Percentiles rank a stretch among this genome's conserved stretches.
Evolutionary conservation across 2,797 vertebrate species (phyloP).

Genomic region (Meriones psammophilus): DNA sequence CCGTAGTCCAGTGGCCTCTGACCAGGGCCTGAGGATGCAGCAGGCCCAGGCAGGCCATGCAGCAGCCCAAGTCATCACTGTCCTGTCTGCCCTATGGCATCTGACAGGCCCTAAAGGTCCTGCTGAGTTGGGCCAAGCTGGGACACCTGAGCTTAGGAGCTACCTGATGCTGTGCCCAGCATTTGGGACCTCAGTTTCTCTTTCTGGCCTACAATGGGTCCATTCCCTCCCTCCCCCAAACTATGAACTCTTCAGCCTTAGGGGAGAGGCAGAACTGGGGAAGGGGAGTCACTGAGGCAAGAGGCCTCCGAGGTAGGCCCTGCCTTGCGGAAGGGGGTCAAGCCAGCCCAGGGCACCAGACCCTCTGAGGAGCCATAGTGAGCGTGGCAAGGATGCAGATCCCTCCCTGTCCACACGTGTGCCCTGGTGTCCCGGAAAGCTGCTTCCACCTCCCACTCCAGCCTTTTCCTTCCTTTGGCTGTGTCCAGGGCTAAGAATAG

Average conservation of each 20-base stretch:
- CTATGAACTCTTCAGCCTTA: neutral
- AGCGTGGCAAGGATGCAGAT: too few relatives aligned
- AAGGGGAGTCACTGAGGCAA: neutral
- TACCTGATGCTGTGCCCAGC: neutral
- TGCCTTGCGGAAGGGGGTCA: neutral
- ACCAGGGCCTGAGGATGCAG: neutral
- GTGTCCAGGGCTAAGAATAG: slow-evolving; percentile 68
- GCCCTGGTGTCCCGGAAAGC: neutral
- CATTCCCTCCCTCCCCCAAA: neutral
- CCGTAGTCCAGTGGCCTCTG: neutral
- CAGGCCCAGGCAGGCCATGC: neutral
- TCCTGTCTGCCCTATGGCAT: too few relatives aligned
- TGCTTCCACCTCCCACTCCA: neutral
- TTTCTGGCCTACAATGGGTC: neutral
- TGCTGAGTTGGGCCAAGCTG: neutral
- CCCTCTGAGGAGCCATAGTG: neutral
- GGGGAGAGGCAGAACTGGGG: neutral
- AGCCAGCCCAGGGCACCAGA: neutral
- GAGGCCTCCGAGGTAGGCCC: neutral
- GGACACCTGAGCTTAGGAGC: neutral
- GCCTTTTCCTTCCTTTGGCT: slow-evolving; percentile 57
- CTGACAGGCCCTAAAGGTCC: neutral
- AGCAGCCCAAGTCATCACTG: neutral
- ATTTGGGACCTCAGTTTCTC: neutral
- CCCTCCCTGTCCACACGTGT: neutral